Percentiles rank a stretch among this genome's conserved stretches.
Evolutionary conservation across 2,113 vertebrate genomes (phyloP).

Genomic region (Stegastes partitus): DNA sequence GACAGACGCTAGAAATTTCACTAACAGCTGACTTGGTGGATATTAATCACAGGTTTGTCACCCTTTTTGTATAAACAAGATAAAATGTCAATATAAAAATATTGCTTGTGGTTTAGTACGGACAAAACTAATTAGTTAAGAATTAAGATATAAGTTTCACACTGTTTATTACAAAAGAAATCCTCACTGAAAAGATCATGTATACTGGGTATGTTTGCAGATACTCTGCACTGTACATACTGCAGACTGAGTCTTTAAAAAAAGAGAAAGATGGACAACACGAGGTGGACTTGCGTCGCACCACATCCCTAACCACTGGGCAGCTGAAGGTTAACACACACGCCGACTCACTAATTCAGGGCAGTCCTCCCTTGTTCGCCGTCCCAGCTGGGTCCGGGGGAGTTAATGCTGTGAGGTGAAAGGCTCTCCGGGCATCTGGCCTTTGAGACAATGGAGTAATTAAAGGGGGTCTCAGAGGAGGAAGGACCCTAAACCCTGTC

Average conservation of each 20-base stretch:
- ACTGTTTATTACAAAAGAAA: too few relatives aligned
- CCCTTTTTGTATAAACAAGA: too few relatives aligned
- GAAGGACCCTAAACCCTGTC: conserved; percentile 40
- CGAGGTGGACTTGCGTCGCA: background rate
- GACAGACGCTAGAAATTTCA: too few relatives aligned
- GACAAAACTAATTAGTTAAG: too few relatives aligned
- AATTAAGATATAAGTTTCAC: too few relatives aligned
- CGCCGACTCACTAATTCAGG: conserved; percentile 1
- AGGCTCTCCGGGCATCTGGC: conserved; percentile 56
- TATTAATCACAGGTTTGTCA: too few relatives aligned
- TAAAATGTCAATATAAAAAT: too few relatives aligned
- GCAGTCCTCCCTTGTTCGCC: conserved; percentile 2
- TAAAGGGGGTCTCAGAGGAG: conserved; percentile 71
- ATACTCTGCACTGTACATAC: background rate
- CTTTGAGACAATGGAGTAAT: conserved; percentile 81
- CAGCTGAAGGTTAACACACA: conserved; percentile 9
- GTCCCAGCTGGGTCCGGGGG: conserved; percentile 74
- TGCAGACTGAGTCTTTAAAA: background rate
- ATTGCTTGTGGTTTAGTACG: too few relatives aligned
- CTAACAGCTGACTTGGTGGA: too few relatives aligned
- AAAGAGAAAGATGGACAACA: background rate
- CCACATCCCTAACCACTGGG: background rate
- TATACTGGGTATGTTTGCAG: background rate
- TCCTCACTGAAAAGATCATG: too few relatives aligned
- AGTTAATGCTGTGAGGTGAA: conserved; percentile 43